phyloP scores from a whole-genome alignment of 2,113 vertebrate species.

The Thamnaconus septentrionalis region DNA sequence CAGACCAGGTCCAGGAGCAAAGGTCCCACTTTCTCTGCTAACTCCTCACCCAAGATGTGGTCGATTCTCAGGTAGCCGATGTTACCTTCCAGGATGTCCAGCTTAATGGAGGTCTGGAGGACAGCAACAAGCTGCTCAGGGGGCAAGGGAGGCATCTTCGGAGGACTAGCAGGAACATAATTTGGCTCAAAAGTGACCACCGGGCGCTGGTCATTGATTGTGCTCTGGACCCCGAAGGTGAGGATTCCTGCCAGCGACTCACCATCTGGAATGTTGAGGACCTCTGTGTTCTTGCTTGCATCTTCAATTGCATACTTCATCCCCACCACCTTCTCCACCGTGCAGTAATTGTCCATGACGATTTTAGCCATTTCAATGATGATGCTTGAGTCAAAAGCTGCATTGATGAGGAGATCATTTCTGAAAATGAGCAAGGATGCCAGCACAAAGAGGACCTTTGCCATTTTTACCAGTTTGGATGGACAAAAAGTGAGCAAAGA shows the following conservation, averaged over 20 bases:
- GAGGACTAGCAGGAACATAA: constrained; percentile 49
- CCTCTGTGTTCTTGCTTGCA: constrained; percentile 81
- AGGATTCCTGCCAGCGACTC: constrained; percentile 80
- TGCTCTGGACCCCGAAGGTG: constrained; percentile 82
- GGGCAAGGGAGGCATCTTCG: constrained; percentile 66
- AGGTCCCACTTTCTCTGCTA: constrained; percentile 81
- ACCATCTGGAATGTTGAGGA: constrained; percentile 85
- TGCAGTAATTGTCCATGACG: constrained; percentile 91
- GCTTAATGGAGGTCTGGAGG: constrained; percentile 79
- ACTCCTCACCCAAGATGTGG: constrained; percentile 84
- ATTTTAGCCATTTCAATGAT: constrained; percentile 88
- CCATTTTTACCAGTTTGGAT: constrained; percentile 56
- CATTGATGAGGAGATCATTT: constrained; percentile 55
- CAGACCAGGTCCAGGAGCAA: constrained; percentile 85
- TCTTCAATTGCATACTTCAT: constrained; percentile 87
- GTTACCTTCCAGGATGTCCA: constrained; percentile 84
- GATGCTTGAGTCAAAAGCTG: constrained; percentile 79
- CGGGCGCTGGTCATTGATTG: constrained; percentile 83
- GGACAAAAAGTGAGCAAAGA: constrained; percentile 4
- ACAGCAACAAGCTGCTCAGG: constrained; percentile 80
- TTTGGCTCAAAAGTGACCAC: constrained; percentile 85
- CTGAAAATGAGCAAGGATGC: constrained; percentile 58
- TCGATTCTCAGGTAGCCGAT: constrained; percentile 91
- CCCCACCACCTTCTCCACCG: constrained; percentile 87
- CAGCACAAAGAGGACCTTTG: constrained; percentile 49